These are phyloP conservation scores for Unio pictorum DNA, from an alignment of 2,888 invertebrate genomes.

Conservation along the genomic window DNA sequence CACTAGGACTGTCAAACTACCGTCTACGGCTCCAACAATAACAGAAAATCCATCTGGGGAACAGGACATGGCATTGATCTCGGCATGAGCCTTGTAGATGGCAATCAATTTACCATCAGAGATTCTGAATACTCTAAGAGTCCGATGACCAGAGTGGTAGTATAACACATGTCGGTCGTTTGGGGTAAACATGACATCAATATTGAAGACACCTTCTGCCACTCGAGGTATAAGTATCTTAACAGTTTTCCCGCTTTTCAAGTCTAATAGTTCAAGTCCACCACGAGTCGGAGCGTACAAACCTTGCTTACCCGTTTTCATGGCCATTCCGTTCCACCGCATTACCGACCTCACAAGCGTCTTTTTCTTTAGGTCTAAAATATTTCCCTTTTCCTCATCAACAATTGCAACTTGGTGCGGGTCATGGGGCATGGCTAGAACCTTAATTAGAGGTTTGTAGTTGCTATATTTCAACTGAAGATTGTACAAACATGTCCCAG, in stretches of 20 bases:
- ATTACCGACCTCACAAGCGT: conserved; percentile 88
- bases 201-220: conserved; percentile 97
- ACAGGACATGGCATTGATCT: conserved; percentile 64
- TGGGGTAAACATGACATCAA: conserved; percentile 90
- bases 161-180: conserved; percentile 96
- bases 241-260: conserved; percentile 90
- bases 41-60: conserved; percentile 64
- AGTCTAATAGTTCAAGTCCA: conserved; percentile 89
- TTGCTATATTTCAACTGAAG: conserved; percentile 67
- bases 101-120: conserved; percentile 92
- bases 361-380: conserved; percentile 91
- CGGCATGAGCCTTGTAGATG: conserved; percentile 77
- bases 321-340: conserved; percentile 89
- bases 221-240: conserved; percentile 89
- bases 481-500: conserved; percentile 77
- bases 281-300: conserved; percentile 93
- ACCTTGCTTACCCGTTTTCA: conserved; percentile 81
- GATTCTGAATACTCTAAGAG: conserved; percentile 92
- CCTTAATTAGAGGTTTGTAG: conserved; percentile 62
- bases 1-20: conserved; percentile 91
- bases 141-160: conserved; percentile 96
- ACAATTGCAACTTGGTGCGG: conserved; percentile 86
- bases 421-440: conserved; percentile 71
- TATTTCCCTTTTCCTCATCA: conserved; percentile 87
- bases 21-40: conserved; percentile 92